Conservation (phyloP, 2,888 invertebrate genomes). For the Invenusta paracnida region DNA sequence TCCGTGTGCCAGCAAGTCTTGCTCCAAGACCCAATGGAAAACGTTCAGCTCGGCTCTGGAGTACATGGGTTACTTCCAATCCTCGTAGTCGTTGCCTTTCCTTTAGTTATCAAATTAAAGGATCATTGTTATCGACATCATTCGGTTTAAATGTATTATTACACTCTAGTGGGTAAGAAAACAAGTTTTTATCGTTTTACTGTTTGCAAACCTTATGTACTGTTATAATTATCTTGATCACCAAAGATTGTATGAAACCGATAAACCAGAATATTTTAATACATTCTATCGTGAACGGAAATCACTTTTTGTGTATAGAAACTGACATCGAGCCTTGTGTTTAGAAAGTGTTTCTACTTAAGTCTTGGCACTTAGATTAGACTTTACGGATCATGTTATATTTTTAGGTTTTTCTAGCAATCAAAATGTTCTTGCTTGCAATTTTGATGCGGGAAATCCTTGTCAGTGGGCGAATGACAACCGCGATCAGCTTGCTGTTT, state of each 20-base stretch:
- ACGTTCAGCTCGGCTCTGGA: conserved; percentile 34
- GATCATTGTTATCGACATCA: background rate
- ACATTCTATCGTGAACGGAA: background rate
- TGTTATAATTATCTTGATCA: too few relatives aligned
- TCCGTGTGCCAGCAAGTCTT: background rate
- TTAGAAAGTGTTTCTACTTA: too few relatives aligned
- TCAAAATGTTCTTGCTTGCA: conserved; percentile 8
- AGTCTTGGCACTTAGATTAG: too few relatives aligned
- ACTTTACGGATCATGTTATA: too few relatives aligned
- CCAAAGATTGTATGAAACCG: too few relatives aligned
- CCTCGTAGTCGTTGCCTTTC: conserved; percentile 6
- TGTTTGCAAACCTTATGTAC: too few relatives aligned
- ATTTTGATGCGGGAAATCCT: conserved; percentile 20
- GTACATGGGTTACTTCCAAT: conserved; percentile 20
- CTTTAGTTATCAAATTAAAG: conserved; percentile 1
- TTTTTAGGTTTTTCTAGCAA: background rate
- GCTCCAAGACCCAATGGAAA: background rate
- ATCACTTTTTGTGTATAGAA: background rate
- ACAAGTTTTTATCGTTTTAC: background rate
- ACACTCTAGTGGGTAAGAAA: conserved; percentile 37
- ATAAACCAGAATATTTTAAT: too few relatives aligned
- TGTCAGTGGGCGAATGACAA: conserved; percentile 38
- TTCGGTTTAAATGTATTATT: conserved; percentile 24
- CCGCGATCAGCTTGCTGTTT: conserved; percentile 25
- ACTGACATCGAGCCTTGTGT: background rate